Conservation (phyloP, 2,113 vertebrate genomes). For the Motacilla tschutschensis region DNA sequence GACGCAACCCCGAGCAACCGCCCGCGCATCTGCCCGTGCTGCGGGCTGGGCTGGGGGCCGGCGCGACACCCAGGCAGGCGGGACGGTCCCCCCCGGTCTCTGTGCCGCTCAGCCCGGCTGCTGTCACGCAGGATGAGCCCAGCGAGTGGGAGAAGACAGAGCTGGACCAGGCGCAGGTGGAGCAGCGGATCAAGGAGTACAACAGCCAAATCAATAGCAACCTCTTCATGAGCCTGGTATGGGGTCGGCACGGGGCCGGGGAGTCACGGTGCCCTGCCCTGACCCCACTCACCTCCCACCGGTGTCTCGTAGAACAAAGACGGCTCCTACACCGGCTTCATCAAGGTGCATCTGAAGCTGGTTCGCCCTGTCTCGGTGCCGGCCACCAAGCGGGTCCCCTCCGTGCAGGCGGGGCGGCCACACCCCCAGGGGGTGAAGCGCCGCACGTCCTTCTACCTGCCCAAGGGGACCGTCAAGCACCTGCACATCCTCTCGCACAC, state of each 20-base stretch:
- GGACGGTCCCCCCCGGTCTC: accelerated
- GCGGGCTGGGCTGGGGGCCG: accelerated
- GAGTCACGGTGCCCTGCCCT: neutral
- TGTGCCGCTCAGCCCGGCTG: neutral
- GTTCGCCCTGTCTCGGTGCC: conserved; percentile 88
- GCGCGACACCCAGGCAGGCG: accelerated
- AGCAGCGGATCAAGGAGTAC: conserved; percentile 91
- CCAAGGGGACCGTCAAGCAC: conserved; percentile 91
- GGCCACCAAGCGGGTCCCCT: conserved; percentile 72
- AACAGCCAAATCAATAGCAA: conserved; percentile 93
- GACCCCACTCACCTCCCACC: neutral
- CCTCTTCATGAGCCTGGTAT: conserved; percentile 91
- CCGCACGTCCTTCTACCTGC: conserved; percentile 95
- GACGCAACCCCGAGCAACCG: conserved; percentile 7
- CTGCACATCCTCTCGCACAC: conserved; percentile 91
- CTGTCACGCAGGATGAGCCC: conserved; percentile 83
- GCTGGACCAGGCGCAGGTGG: conserved; percentile 81
- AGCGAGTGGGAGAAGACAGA: conserved; percentile 79
- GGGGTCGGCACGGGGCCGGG: conserved; percentile 27
- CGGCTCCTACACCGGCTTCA: conserved; percentile 93
- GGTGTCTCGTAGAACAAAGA: conserved; percentile 82
- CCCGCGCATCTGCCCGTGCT: neutral
- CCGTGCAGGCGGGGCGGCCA: conserved; percentile 61
- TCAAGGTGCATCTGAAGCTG: conserved; percentile 94
- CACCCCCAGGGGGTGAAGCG: conserved; percentile 72